Base-by-base conservation (phyloP, 1,140 invertebrate genomes). In the Magallana gigas region DNA sequence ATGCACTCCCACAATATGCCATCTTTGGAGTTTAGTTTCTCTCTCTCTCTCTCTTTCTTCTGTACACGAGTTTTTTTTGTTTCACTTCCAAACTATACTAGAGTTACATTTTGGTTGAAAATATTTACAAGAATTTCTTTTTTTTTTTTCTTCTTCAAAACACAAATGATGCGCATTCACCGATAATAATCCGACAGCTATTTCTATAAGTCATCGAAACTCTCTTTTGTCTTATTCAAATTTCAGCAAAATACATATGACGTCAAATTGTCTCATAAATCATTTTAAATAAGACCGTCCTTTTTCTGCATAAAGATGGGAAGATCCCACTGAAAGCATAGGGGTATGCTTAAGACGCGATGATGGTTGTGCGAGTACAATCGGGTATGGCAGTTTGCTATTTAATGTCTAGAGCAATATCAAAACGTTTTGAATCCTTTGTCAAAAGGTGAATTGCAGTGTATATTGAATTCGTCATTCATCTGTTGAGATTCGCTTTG, bases 1-100 rank as follows among this genome's bases (percentile, higher is more conserved):
- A 89, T 12, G 88, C 88, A 5, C 82, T 85, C 18, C 88, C 88
- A 85, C 85, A 89, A 8, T 84, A 56, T 58, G 83, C 62, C 88
- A 89, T 89, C 1, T 11, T 88, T 6, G 48, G 23, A 4, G 29
- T 23, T 2, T 29, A 9, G 7, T 29, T 9, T 76, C 29, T 76
- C 3, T 29, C 0, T 62, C 14, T 29, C 68, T 18, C 23, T 23
- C 23, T 23, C 23, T 23, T 23, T 23, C 23, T 48, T 48, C 36
- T 48, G 36, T 48, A 48, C 2, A 48, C 23, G 0, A 48, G 36
- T 48, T 48, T 36, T 36, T 36, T 48, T 48, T 48, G 36, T 48
- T 48, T 48, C 36, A 48, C 36, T 48, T 48, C 36, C 36, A 48
- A 48, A 5, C 36, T 48, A 48, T 48, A 4, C 2, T 4, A 48